A percentile compares a stretch with the other conserved stretches of the same genome.
Evolutionary conservation across 1,140 invertebrate species (phyloP).

Genomic region (Orussus abietinus): DNA sequence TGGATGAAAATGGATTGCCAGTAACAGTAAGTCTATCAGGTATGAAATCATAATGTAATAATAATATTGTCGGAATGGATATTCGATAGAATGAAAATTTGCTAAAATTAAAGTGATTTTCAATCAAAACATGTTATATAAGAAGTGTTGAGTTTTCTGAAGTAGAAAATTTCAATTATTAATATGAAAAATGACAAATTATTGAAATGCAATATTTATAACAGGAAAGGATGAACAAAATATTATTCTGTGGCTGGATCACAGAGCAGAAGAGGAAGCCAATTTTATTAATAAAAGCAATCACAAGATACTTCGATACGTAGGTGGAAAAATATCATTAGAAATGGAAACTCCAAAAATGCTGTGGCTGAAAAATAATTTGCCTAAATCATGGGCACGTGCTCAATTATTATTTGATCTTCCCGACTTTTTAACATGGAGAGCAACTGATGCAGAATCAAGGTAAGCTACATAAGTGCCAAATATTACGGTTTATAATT

Average conservation of each 20-base stretch:
- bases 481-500: slow-evolving; percentile 1
- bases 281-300: slow-evolving; percentile 73
- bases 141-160: slow-evolving; percentile 2
- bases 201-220: slow-evolving; percentile 4
- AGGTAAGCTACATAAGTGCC: slow-evolving; percentile 50
- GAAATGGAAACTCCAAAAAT: slow-evolving; percentile 96
- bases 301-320: slow-evolving; percentile 77
- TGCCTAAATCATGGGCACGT: slow-evolving; percentile 65
- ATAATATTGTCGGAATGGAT: too few species aligned
- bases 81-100: too few species aligned
- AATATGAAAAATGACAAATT: not conserved
- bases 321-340: slow-evolving; percentile 86
- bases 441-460: slow-evolving; percentile 71
- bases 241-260: slow-evolving; percentile 97
- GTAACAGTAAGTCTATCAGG: slow-evolving; percentile 72
- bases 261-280: slow-evolving; percentile 80
- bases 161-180: slow-evolving; percentile 5
- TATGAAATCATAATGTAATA: slow-evolving; percentile 30
- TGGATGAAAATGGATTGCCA: slow-evolving; percentile 69
- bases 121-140: not conserved
- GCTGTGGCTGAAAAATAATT: slow-evolving; percentile 87
- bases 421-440: slow-evolving; percentile 92
- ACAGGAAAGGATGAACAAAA: slow-evolving; percentile 70
- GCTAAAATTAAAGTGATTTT: too few species aligned
- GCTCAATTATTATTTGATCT: slow-evolving; percentile 83